A percentile compares a stretch with the other conserved stretches of the same genome.
phyloP scores from a whole-genome alignment of 2,888 invertebrate species.

The Ormia ochracea region DNA sequence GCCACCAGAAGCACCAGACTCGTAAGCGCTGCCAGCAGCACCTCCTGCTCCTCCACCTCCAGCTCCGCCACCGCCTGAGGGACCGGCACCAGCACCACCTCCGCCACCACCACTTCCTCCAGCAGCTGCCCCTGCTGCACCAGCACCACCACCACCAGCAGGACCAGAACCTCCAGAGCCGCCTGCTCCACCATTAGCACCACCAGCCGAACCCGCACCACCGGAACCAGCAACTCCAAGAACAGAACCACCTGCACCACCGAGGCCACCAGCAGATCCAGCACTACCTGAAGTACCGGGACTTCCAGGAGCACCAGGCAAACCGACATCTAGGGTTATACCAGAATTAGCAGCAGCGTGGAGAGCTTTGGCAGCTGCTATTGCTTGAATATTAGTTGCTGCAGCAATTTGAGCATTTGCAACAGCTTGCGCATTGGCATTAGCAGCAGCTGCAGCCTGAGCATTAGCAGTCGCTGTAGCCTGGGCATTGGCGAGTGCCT shows the following conservation, averaged over 20 bases:
- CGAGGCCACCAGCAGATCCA: slow-evolving; percentile 52
- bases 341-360: slow-evolving; percentile 63
- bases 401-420: slow-evolving; percentile 58
- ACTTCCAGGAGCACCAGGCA: slow-evolving; percentile 16
- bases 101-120: slow-evolving; percentile 66
- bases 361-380: neutral
- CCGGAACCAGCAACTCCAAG: slow-evolving; percentile 34
- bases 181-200: slow-evolving; percentile 45
- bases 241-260: slow-evolving; percentile 37
- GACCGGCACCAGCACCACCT: slow-evolving; percentile 55
- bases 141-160: slow-evolving; percentile 57
- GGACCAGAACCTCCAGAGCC: slow-evolving; percentile 41
- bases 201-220: slow-evolving; percentile 41
- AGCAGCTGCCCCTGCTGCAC: slow-evolving; percentile 67
- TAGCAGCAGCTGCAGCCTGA: slow-evolving; percentile 48
- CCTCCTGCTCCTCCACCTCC: slow-evolving; percentile 67
- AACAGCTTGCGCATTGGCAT: slow-evolving; percentile 35
- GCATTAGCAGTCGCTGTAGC: slow-evolving; percentile 3
- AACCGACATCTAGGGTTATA: slow-evolving; percentile 27
- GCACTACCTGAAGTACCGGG: slow-evolving; percentile 16
- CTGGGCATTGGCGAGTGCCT: slow-evolving; percentile 45
- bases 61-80: slow-evolving; percentile 46
- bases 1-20: slow-evolving; percentile 66
- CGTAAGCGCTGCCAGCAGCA: slow-evolving; percentile 66
- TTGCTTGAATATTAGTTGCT: slow-evolving; percentile 21